Base-by-base conservation (phyloP, 2,113 vertebrate species). In the Agapornis roseicollis region DNA sequence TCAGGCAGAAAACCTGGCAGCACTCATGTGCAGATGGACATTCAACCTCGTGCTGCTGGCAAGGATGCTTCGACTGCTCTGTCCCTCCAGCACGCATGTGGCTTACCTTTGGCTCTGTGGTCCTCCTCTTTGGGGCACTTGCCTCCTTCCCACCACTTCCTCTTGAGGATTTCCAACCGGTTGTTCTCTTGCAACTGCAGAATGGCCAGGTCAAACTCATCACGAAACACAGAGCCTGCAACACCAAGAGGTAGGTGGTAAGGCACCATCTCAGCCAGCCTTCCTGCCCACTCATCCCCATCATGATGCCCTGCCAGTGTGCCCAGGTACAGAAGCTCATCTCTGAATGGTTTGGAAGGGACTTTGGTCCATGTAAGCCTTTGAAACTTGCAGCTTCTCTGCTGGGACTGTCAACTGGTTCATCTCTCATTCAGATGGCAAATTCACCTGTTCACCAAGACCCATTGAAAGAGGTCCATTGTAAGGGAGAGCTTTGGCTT, bases 121-220 rank as follows among this genome's bases (percentile, higher is more conserved):
- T 99, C 99, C 94, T 99, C 99, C 86, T 99, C 99, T 94, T 99
- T 99, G 85, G 99, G 99, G 96, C 99, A 99, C 94, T 99, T 99
- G 28, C 99, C 99, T 24, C 99, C 99, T 84, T 99, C 99, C 99
- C 99, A 99, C 99, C 99, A 99, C 74, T 99, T 99, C 35, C 99
- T 98, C 96, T 99, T 99, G 52, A 99, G 98, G 92, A 99, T 99
- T 70, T 99, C 99, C 88, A 99, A 96, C 41, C 99, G 99, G 97
- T 99, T 99, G 97, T 99, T 99, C 96, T 99, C 99, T 96, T 99
- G 99, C 73, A 99, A 95, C 96, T 99, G 99, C 39, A 99, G 99
- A 90, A 99, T 99, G 96, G 99, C 99, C 96, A 99, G 98, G 97
- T 99, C 99, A 74, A 99, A 99, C 96, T 99, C 99, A 1, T 99